phyloP scores from a whole-genome alignment of 2,888 invertebrate genomes.

The Kryphioiulus occultus region DNA sequence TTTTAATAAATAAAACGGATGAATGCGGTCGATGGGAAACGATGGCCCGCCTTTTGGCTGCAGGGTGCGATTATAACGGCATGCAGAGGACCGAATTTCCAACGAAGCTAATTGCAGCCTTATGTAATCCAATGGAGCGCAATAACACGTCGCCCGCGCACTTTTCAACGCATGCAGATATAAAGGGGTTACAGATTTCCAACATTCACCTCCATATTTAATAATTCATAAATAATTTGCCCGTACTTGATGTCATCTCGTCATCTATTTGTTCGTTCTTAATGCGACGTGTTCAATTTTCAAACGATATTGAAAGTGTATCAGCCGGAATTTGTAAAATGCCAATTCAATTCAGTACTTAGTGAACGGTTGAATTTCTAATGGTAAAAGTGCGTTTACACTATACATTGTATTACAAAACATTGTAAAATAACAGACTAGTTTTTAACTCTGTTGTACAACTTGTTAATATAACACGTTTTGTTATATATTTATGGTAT shows the following conservation, averaged over 20 bases:
- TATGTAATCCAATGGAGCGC: slow-evolving; percentile 14
- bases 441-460: no score
- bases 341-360: background rate
- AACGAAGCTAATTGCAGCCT: slow-evolving; percentile 21
- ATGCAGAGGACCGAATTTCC: background rate
- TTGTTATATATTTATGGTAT: no score
- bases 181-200: no score
- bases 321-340: background rate
- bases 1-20: slow-evolving; percentile 22
- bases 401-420: no score
- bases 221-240: background rate
- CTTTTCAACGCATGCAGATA: background rate
- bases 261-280: background rate
- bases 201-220: background rate
- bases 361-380: no score
- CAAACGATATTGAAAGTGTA: background rate
- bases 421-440: no score
- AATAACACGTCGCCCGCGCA: background rate
- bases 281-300: background rate
- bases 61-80: slow-evolving; percentile 8
- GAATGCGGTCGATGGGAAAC: background rate
- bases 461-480: no score
- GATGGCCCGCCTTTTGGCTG: background rate
- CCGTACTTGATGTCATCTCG: background rate
- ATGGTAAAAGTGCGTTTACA: no score